These are phyloP conservation scores for Hirundichthys speculiger DNA, from an alignment of 2,113 vertebrate genomes.

Conservation along the genomic window DNA sequence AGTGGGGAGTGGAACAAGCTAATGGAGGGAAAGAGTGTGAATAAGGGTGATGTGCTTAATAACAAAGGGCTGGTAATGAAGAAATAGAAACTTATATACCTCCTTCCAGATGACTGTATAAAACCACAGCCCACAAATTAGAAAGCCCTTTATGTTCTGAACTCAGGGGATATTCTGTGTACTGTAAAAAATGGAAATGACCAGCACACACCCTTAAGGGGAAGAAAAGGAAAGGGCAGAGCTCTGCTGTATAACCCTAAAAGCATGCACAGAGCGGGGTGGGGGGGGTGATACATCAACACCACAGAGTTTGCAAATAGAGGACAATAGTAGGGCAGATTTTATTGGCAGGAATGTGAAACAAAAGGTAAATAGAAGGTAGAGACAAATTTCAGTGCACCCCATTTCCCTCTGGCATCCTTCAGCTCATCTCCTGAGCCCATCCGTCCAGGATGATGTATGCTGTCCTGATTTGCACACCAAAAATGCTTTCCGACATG, in stretches of 20 bases:
- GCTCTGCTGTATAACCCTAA: constrained; percentile 24
- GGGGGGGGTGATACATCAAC: constrained; percentile 2
- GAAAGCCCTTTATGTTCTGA: constrained; percentile 53
- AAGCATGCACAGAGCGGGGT: not conserved
- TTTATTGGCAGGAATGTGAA: constrained; percentile 41
- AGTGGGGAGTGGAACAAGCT: constrained; percentile 55
- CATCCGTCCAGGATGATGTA: constrained; percentile 70
- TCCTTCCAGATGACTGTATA: constrained; percentile 68
- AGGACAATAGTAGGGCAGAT: constrained; percentile 44
- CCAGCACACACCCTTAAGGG: constrained; percentile 28
- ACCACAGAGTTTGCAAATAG: constrained; percentile 19
- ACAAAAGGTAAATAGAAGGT: constrained; percentile 29
- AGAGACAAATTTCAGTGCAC: constrained; percentile 48
- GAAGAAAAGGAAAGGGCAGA: constrained; percentile 25
- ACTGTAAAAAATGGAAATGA: constrained; percentile 45
- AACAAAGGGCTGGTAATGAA: constrained; percentile 59
- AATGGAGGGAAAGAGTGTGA: constrained; percentile 71
- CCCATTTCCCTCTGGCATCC: constrained; percentile 56
- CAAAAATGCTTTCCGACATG: constrained; percentile 69
- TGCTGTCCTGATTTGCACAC: constrained; percentile 64
- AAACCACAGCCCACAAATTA: constrained; percentile 62
- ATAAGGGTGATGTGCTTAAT: constrained; percentile 73
- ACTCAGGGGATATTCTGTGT: constrained; percentile 34
- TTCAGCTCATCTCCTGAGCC: constrained; percentile 54
- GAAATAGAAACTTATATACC: constrained; percentile 59